phyloP scores from a whole-genome alignment of 2,797 vertebrate species.

The Champsocephalus esox region DNA sequence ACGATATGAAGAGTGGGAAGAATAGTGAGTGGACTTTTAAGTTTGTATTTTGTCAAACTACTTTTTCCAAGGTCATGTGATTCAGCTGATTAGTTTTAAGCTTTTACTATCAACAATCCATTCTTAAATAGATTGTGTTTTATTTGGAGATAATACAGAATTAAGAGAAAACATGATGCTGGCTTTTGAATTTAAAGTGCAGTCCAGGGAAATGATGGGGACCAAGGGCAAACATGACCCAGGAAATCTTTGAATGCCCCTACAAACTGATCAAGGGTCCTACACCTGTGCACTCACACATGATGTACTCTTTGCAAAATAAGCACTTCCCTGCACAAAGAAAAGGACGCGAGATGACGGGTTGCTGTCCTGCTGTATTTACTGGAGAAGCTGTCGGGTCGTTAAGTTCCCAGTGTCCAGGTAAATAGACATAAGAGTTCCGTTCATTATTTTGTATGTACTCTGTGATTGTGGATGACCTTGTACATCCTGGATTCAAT shows the following conservation, averaged over 20 bases:
- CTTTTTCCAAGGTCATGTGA: not conserved
- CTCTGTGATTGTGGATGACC: constrained; percentile 12
- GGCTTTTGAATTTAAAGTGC: not conserved
- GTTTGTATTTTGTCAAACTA: not conserved
- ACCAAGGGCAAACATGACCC: too few species aligned
- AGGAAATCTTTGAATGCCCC: too few species aligned
- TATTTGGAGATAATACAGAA: not conserved
- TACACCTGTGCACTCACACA: not conserved
- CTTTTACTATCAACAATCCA: not conserved
- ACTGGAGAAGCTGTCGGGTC: not conserved
- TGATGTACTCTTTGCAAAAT: not conserved
- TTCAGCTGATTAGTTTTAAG: not conserved
- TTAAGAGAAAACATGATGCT: not conserved
- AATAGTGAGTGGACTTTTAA: not conserved
- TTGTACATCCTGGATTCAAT: not conserved
- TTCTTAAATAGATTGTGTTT: not conserved
- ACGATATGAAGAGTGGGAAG: not conserved
- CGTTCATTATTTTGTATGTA: constrained; percentile 13
- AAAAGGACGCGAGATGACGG: not conserved
- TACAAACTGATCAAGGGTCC: too few species aligned
- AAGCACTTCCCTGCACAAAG: not conserved
- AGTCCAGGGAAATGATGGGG: too few species aligned
- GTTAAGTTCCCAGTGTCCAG: constrained; percentile 1
- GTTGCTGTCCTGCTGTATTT: constrained; percentile 13
- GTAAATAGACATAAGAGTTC: constrained; percentile 18